Base-by-base conservation (phyloP, 2,113 vertebrate genomes). In the Mugil cephalus region DNA sequence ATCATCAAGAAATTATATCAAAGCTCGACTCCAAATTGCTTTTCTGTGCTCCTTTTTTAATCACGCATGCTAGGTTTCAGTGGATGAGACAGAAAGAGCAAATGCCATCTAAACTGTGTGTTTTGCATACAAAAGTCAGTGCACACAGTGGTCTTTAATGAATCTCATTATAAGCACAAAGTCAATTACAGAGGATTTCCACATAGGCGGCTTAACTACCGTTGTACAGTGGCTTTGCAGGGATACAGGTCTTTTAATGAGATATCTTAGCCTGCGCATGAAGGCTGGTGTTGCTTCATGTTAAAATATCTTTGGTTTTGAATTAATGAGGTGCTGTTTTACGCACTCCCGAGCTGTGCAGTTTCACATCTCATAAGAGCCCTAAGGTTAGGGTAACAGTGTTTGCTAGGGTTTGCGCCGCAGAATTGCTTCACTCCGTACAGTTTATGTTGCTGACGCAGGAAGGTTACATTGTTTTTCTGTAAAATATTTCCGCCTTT, bases 1-100 rank as follows among this genome's bases (percentile, higher is more conserved):
- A 79, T 72, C 76, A 77, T 88, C 70, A 79, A 52, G 5, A 80
- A 58, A 69, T 80, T 79, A 60, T 79, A 69, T 77, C 74, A 68
- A 70, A 79, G 73, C 81, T 40, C 19, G 42, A 21, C 42, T 72
- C 76, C 61, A 82, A 86, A 67, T 70, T 56, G 61, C 55, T 63
- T 72, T 24, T 64, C 59, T 45, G 15, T 10, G 9, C 51, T 38
- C 11, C 54, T 42, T 79, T n/a, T 78, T 77, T 74, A 77, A 78
- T 84, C 48, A 77, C 71, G 4, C 21, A 54, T 64, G 17, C 39
- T 24, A 10, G 14, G 69, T 60, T 72, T 54, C 43, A 62, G 45
- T 52, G 18, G 35, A 65, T 68, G 54, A 64, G 46, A 56, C 15
- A 7, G 14, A 35, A 48, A 61, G 71, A 63, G 60, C 47, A 78